Base-by-base conservation (phyloP, 1,140 invertebrate species). In the Mya arenaria region DNA sequence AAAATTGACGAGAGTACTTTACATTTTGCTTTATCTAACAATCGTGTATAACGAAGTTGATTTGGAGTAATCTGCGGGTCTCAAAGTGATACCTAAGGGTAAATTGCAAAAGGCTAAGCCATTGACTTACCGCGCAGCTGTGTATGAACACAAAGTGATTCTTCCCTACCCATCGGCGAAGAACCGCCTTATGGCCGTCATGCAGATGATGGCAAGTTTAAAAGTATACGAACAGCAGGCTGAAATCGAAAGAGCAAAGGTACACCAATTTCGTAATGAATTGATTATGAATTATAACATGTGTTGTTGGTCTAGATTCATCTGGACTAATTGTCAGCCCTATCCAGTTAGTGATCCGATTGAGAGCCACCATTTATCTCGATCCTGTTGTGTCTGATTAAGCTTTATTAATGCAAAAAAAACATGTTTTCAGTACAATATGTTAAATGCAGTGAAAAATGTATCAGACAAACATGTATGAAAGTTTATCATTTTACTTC, bases 41-140 rank as follows among this genome's bases (percentile, higher is more conserved):
- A n/a, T n/a, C n/a, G n/a, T n/a, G n/a, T n/a, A n/a, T n/a, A n/a
- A n/a, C n/a, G n/a, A n/a, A n/a, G n/a, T n/a, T n/a, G n/a, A n/a
- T n/a, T n/a, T n/a, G n/a, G n/a, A n/a, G n/a, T n/a, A n/a, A n/a
- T n/a, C n/a, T n/a, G n/a, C n/a, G n/a, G n/a, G n/a, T n/a, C n/a
- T n/a, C n/a, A n/a, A n/a, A n/a, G n/a, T n/a, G n/a, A n/a, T n/a
- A n/a, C n/a, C n/a, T n/a, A n/a, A n/a, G n/a, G n/a, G n/a, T n/a
- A n/a, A n/a, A n/a, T n/a, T n/a, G n/a, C n/a, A n/a, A n/a, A n/a
- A n/a, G n/a, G n/a, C n/a, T n/a, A n/a, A n/a, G n/a, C n/a, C n/a
- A n/a, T n/a, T n/a, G n/a, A 75, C 73, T 28, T 89, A 86, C 79
- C 82, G 80, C 23, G 88, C 85, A 17, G 88, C 88, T n/a, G 86